Evolutionary conservation across 2,113 vertebrate genomes (phyloP), one percentile per base, ranked within the genome.

Genomic region (Asarcornis scutulata): DNA sequence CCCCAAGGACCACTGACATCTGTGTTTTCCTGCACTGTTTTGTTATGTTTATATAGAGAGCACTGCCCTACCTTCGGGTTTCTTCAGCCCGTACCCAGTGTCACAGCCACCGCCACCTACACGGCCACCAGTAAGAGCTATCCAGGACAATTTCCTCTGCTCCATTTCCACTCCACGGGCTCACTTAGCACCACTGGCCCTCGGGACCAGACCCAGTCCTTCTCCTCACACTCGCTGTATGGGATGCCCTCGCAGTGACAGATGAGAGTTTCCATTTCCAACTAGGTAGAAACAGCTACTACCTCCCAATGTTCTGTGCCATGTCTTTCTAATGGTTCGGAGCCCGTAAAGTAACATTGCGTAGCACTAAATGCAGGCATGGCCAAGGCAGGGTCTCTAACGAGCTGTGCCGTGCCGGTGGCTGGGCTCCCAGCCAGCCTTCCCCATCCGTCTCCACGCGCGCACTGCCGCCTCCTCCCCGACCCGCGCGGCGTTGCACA

Each of bases 271-370:
- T 63, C 53, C 4, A 1, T 9, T 22, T 44, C 13, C 34, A 59
- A 7, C 14, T 0, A 4, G 50, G n/a, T 32, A 18, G 29, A 5
- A 55, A 22, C 1, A 3, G 8, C 8, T 9, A 0, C 7, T 11
- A 4, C 0, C 26, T 26, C 73, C 68, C 5, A 0, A 9, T 15
- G 8, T 56, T 4, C 1, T 9, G 0, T 1, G 16, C 2, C 11
- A 2, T 46, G 2, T 4, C 31, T 22, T 1, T 7, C 25, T 5
- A 1, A 4, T 7, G 29, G 2, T 14, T 6, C 21, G 48, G 53
- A 27, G 81, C 4, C 81, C 0, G 0, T 0, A 3, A 44, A 31
- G 44, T 0, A 67, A 1, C 3, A 0, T 5, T 42, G 7, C 71
- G 12, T 11, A 9, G 7, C 4, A 4, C 12, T 18, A 36, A 2